A percentile compares a stretch with the other conserved stretches of the same genome.
phyloP scores from a whole-genome alignment of 2,888 invertebrate genomes.

The Xanthorhoe designata region DNA sequence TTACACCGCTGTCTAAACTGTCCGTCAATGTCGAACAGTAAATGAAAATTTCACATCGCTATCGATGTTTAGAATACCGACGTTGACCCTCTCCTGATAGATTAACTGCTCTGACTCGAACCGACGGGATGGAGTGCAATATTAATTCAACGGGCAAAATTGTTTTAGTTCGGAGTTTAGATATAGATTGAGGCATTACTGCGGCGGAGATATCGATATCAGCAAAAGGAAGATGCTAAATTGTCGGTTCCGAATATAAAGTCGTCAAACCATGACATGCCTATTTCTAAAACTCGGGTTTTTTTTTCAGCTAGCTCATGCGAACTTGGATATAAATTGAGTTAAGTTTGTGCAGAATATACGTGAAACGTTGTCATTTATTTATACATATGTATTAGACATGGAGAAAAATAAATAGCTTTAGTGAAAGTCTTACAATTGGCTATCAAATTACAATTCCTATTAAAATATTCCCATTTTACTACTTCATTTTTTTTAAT shows the following conservation, averaged over 20 bases:
- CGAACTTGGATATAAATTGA: too few species aligned
- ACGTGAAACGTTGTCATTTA: too few species aligned
- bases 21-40: conserved; percentile 25
- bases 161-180: conserved; percentile 19
- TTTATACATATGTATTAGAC: too few species aligned
- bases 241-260: neutral
- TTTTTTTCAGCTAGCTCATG: too few species aligned
- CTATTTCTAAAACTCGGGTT: too few species aligned
- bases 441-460: neutral
- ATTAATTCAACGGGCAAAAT: conserved; percentile 24
- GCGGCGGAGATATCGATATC: neutral
- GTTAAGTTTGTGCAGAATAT: too few species aligned
- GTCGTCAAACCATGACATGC: too few species aligned
- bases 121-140: conserved; percentile 28
- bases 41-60: conserved; percentile 40
- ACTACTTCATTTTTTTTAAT: too few species aligned
- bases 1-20: conserved; percentile 22
- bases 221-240: neutral
- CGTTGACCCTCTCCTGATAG: conserved; percentile 43
- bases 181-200: neutral
- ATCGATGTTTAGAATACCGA: conserved; percentile 41
- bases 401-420: too few species aligned
- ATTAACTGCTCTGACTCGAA: conserved; percentile 31
- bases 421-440: neutral
- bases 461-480: neutral